Conservation (phyloP, 2,113 vertebrate species). For the Menura novaehollandiae region DNA sequence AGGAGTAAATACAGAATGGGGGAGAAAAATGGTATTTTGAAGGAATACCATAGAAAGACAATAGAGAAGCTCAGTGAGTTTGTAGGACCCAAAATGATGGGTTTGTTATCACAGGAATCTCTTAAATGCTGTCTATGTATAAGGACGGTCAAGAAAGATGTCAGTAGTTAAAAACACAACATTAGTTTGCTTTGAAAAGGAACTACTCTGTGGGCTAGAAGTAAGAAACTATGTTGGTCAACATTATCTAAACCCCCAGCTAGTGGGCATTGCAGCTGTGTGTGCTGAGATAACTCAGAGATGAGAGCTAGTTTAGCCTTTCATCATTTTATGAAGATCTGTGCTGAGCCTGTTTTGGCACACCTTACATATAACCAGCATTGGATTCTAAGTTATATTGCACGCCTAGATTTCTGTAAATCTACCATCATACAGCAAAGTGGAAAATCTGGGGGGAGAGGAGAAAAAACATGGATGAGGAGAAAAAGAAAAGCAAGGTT, state of each 20-base stretch:
- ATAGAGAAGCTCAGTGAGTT: neutral
- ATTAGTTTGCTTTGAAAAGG: neutral
- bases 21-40: neutral
- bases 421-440: neutral
- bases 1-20: neutral
- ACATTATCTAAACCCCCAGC: neutral
- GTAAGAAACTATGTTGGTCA: neutral
- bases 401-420: neutral
- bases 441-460: neutral
- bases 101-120: neutral
- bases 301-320: neutral
- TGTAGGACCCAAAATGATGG: neutral
- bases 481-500: neutral
- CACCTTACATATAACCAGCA: neutral
- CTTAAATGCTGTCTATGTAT: neutral
- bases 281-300: neutral
- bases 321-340: neutral
- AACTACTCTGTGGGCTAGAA: neutral
- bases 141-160: neutral
- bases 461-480: neutral
- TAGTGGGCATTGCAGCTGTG: neutral
- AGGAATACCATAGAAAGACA: neutral
- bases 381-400: neutral
- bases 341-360: neutral
- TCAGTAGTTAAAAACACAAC: neutral